A percentile compares a stretch with the other conserved stretches of the same genome.
Evolutionary conservation across 53 echinoderm and acorn worm species (phyloP).

Genomic region (Holothuria leucospilota): DNA sequence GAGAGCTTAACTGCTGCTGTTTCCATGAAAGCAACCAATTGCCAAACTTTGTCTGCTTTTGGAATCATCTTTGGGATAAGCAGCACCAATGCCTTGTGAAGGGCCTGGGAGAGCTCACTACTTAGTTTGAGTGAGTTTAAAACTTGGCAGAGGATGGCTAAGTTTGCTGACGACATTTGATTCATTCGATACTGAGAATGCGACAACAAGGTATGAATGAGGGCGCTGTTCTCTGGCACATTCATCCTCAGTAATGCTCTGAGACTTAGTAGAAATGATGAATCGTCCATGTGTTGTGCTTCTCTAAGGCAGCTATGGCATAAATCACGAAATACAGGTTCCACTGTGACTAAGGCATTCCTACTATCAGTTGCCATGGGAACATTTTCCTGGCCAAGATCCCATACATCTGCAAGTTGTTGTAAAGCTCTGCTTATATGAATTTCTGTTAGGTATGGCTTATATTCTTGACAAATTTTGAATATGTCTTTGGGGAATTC

Average conservation of each 20-base stretch:
- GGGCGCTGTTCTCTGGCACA: slow-evolving; percentile 56
- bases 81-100: slow-evolving; percentile 50
- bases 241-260: slow-evolving; percentile 48
- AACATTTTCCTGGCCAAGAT: background rate
- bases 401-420: slow-evolving; percentile 60
- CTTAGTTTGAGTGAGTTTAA: slow-evolving; percentile 26
- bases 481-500: slow-evolving; percentile 29
- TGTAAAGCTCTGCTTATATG: slow-evolving; percentile 63
- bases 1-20: slow-evolving; percentile 27
- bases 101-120: slow-evolving; percentile 45
- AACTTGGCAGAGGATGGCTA: slow-evolving; percentile 41
- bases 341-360: slow-evolving; percentile 29
- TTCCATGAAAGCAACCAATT: slow-evolving; percentile 27
- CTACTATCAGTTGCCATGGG: background rate
- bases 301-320: slow-evolving; percentile 58
- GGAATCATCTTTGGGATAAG: slow-evolving; percentile 42
- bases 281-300: slow-evolving; percentile 58
- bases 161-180: slow-evolving; percentile 36
- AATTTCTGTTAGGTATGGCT: slow-evolving; percentile 44
- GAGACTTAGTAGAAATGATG: slow-evolving; percentile 39
- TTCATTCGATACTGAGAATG: slow-evolving; percentile 61
- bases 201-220: slow-evolving; percentile 57
- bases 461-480: slow-evolving; percentile 14
- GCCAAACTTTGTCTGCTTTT: background rate
- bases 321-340: slow-evolving; percentile 51